Evolutionary conservation across 2,797 vertebrate species (phyloP).

Genomic region (Amniataba percoides): DNA sequence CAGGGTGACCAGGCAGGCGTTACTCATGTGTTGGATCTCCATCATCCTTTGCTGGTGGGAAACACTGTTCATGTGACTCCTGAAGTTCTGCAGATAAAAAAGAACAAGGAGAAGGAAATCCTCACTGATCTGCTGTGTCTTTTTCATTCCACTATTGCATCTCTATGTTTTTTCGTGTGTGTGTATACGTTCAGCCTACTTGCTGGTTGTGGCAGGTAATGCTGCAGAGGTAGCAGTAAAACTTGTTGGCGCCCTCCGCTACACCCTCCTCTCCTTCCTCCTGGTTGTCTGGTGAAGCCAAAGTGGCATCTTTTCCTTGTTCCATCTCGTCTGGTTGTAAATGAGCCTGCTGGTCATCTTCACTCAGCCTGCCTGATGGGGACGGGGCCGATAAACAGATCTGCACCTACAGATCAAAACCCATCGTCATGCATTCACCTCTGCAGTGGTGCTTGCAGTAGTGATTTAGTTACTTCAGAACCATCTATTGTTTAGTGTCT

Average conservation of each 20-base stretch:
- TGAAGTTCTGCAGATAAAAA: slow-evolving; percentile 89
- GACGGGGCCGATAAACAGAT: slow-evolving; percentile 83
- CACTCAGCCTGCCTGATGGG: slow-evolving; percentile 86
- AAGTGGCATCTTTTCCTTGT: slow-evolving; percentile 61
- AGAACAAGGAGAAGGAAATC: neutral
- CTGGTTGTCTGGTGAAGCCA: slow-evolving; percentile 52
- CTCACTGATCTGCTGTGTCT: accelerated
- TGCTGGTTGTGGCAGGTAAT: slow-evolving; percentile 93
- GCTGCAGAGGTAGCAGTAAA: slow-evolving; percentile 97
- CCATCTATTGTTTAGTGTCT: neutral
- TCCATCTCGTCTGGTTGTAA: slow-evolving; percentile 76
- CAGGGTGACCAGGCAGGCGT: slow-evolving; percentile 92
- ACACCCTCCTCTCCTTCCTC: slow-evolving; percentile 76
- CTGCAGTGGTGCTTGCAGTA: neutral
- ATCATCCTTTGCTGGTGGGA: slow-evolving; percentile 95
- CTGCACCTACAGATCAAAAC: slow-evolving; percentile 74
- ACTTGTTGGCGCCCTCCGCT: slow-evolving; percentile 84
- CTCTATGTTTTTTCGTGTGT: neutral
- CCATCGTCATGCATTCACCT: neutral
- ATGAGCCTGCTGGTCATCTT: slow-evolving; percentile 84
- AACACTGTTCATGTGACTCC: slow-evolving; percentile 92
- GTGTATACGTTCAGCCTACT: slow-evolving; percentile 77
- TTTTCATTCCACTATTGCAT: neutral
- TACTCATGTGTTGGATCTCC: slow-evolving; percentile 95
- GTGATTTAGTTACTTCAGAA: neutral